These are phyloP conservation scores for Petrocephalus sullivani DNA, from an alignment of 2,797 vertebrate species.

Conservation along the genomic window DNA sequence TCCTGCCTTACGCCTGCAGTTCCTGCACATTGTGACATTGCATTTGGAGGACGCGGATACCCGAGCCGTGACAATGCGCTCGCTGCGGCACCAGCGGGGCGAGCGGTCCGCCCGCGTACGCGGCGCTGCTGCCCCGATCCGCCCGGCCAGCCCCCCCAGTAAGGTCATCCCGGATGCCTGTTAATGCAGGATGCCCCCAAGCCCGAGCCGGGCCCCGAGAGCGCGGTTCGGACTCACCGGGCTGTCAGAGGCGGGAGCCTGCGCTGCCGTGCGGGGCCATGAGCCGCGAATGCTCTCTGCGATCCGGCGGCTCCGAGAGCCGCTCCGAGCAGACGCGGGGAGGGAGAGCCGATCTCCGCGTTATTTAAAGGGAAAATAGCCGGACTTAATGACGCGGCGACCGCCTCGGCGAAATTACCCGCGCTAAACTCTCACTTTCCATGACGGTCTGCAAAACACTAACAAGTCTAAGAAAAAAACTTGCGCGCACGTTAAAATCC, in stretches of 20 bases:
- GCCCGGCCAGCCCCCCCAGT: background rate
- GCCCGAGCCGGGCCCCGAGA: background rate
- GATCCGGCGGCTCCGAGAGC: slow-evolving; percentile 16
- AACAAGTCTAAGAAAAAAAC: background rate
- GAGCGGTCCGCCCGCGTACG: background rate
- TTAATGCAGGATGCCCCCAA: background rate
- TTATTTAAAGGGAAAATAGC: slow-evolving; percentile 38
- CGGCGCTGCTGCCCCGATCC: background rate
- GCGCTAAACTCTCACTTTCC: background rate
- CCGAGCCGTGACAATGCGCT: background rate
- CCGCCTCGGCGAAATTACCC: background rate
- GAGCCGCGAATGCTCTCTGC: slow-evolving; percentile 17
- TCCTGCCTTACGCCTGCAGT: too few relatives aligned
- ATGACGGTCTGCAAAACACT: background rate
- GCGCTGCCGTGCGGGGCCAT: background rate
- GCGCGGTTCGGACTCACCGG: slow-evolving; percentile 7
- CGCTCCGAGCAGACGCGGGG: slow-evolving; percentile 31
- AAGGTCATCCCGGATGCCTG: background rate
- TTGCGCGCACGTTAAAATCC: background rate
- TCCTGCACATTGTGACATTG: background rate
- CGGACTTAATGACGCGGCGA: background rate
- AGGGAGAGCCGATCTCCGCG: slow-evolving; percentile 25
- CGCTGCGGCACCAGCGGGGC: slow-evolving; percentile 16
- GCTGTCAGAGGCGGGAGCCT: background rate
- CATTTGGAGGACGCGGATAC: slow-evolving; percentile 4